phyloP scores from a whole-genome alignment of 2,113 vertebrate species.

The Pleuronectes platessa region DNA sequence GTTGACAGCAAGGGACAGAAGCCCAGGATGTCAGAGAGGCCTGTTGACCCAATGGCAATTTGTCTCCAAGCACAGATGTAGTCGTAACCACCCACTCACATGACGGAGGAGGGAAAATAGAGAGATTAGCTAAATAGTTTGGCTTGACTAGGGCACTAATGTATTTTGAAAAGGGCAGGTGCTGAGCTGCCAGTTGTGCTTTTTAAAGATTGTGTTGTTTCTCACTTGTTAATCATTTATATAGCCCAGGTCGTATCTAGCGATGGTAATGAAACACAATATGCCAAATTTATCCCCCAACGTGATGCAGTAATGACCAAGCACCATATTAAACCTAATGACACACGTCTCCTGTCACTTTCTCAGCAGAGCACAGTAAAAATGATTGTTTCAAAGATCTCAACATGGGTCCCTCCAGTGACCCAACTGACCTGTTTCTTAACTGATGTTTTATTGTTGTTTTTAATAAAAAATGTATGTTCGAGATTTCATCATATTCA shows the following conservation, averaged over 20 bases:
- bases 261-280: slow-evolving; percentile 49
- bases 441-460: too few relatives aligned
- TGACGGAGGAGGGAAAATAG: slow-evolving; percentile 8
- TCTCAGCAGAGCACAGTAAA: not conserved
- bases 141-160: slow-evolving; percentile 41
- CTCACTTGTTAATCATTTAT: slow-evolving; percentile 64
- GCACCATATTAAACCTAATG: slow-evolving; percentile 47
- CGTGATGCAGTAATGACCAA: slow-evolving; percentile 37
- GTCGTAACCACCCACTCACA: slow-evolving; percentile 27
- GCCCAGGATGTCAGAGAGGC: slow-evolving; percentile 59
- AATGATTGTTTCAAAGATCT: slow-evolving; percentile 12
- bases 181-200: slow-evolving; percentile 25
- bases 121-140: slow-evolving; percentile 36
- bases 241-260: slow-evolving; percentile 42
- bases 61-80: slow-evolving; percentile 45
- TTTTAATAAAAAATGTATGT: not conserved
- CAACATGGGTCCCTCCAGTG: slow-evolving; percentile 5
- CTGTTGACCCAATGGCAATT: slow-evolving; percentile 64
- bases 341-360: slow-evolving; percentile 16
- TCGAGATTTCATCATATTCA: not conserved
- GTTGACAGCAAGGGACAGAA: slow-evolving; percentile 22
- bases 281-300: slow-evolving; percentile 39
- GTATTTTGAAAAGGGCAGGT: slow-evolving; percentile 60
- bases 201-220: slow-evolving; percentile 44
- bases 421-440: too few relatives aligned